Evolutionary conservation across 2,113 vertebrate species (phyloP).

Genomic region (Heptranchias perlo): DNA sequence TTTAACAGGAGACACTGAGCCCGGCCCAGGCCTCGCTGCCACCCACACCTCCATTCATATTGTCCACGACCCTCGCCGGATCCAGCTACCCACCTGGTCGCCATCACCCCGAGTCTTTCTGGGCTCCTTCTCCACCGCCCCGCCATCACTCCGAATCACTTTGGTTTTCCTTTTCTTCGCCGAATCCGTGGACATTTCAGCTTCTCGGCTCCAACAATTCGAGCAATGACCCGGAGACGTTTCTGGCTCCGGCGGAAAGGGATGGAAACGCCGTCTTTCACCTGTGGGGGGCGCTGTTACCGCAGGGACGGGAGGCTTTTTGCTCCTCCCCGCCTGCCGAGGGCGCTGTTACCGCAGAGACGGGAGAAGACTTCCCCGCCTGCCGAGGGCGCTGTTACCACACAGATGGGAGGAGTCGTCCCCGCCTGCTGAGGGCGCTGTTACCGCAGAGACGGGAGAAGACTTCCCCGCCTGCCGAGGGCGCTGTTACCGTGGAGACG

Average conservation of each 20-base stretch:
- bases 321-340: not conserved
- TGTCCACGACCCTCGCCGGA: not conserved
- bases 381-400: not conserved
- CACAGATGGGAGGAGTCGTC: too few species aligned
- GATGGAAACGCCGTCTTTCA: too few species aligned
- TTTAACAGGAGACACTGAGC: not conserved
- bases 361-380: too few species aligned
- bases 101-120: conserved; percentile 71
- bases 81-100: conserved; percentile 65
- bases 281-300: not conserved
- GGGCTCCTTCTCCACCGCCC: conserved; percentile 60
- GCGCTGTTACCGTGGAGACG: not conserved
- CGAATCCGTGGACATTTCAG: conserved; percentile 65
- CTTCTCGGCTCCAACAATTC: not conserved
- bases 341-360: not conserved
- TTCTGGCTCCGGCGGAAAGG: not conserved
- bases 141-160: conserved; percentile 79
- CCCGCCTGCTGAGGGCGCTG: not conserved
- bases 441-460: rapidly evolving
- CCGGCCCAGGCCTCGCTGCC: too few species aligned
- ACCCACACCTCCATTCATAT: too few species aligned
- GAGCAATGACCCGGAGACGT: not conserved
- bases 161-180: conserved; percentile 90
- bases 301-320: not conserved
- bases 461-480: not conserved